phyloP scores from a whole-genome alignment of 2,113 vertebrate genomes.

The Solea solea region DNA sequence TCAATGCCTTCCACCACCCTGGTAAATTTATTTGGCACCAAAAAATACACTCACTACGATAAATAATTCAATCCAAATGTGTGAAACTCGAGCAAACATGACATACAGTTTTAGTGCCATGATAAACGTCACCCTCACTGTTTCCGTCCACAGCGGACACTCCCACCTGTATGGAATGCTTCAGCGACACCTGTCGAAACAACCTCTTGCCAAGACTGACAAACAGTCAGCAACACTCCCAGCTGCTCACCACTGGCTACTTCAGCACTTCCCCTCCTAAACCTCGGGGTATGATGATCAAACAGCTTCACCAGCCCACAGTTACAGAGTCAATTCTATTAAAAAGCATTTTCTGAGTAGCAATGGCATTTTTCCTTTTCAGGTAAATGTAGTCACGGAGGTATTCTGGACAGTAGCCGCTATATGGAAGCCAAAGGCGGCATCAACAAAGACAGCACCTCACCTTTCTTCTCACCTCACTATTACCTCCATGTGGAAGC shows the following conservation, averaged over 20 bases:
- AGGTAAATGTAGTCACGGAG: slow-evolving; percentile 92
- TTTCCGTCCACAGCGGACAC: slow-evolving; percentile 61
- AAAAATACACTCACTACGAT: no score
- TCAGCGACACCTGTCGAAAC: slow-evolving; percentile 73
- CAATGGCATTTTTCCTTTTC: background rate
- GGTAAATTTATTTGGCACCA: no score
- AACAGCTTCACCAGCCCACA: background rate
- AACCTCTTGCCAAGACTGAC: slow-evolving; percentile 73
- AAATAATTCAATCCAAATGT: no score
- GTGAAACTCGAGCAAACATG: no score
- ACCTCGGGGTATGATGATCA: slow-evolving; percentile 67
- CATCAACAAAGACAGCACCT: slow-evolving; percentile 90
- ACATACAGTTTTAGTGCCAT: no score
- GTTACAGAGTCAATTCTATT: background rate
- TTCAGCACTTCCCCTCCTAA: slow-evolving; percentile 81
- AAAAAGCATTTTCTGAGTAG: background rate
- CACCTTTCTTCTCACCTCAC: slow-evolving; percentile 86
- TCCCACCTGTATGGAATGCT: slow-evolving; percentile 79
- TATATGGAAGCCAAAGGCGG: slow-evolving; percentile 81
- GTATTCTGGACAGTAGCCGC: slow-evolving; percentile 84
- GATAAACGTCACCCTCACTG: background rate
- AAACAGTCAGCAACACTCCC: slow-evolving; percentile 15
- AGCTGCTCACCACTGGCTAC: slow-evolving; percentile 87
- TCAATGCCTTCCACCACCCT: no score
- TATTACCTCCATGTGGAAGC: slow-evolving; percentile 84